These are phyloP conservation scores for Achatina immaculata DNA, from an alignment of 1,140 invertebrate genomes.

Conservation along the genomic window DNA sequence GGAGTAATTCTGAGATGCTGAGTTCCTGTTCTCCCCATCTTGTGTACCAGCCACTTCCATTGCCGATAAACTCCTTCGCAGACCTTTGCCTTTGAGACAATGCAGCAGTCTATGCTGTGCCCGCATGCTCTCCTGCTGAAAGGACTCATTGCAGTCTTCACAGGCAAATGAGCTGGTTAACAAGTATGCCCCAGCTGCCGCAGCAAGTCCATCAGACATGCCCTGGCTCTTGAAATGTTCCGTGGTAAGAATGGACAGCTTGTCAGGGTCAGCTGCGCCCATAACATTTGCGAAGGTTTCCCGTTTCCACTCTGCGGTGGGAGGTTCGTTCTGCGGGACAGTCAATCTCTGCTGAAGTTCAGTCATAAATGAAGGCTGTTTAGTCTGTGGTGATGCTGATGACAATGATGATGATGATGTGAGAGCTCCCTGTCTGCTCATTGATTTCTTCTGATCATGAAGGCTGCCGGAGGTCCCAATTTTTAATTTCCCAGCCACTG, in stretches of 20 bases:
- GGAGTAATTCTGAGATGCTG: neutral
- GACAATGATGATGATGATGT: neutral
- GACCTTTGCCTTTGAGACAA: conserved; percentile 11
- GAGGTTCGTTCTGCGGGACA: conserved; percentile 10
- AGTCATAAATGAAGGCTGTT: conserved; percentile 17
- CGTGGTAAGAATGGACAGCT: conserved; percentile 15
- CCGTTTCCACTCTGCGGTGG: neutral
- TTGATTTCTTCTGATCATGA: conserved; percentile 31
- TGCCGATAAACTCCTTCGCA: conserved; percentile 33
- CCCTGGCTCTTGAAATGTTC: conserved; percentile 35
- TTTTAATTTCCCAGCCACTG: neutral
- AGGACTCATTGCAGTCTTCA: conserved; percentile 27
- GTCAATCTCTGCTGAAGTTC: conserved; percentile 27
- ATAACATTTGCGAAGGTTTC: neutral
- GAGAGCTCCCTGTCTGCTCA: conserved; percentile 25
- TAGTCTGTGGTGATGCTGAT: neutral
- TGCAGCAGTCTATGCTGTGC: conserved; percentile 5
- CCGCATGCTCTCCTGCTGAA: neutral
- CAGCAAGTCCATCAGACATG: conserved; percentile 25
- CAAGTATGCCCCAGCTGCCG: conserved; percentile 24
- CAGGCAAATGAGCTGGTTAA: neutral
- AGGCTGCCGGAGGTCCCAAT: conserved; percentile 19
- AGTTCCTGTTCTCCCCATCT: neutral
- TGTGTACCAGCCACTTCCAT: neutral
- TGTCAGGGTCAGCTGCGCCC: neutral